Percentiles rank a stretch among this genome's conserved stretches.
phyloP scores from a whole-genome alignment of 2,113 vertebrate species.

The Silurus meridionalis region DNA sequence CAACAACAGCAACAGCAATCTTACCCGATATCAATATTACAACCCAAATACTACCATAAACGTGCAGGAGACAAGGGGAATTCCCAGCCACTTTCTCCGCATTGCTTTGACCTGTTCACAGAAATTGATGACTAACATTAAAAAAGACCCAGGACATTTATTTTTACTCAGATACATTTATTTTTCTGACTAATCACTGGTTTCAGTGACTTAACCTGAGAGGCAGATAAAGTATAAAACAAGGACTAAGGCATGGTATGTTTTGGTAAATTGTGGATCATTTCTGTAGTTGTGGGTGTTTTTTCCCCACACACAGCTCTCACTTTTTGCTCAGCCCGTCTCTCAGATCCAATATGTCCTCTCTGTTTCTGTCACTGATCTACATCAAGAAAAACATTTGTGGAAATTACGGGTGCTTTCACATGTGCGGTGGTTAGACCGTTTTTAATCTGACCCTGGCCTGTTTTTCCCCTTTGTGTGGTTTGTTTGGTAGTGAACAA shows the following conservation, averaged over 20 bases:
- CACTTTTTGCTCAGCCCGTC: slow-evolving; percentile 37
- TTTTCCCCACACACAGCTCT: slow-evolving; percentile 26
- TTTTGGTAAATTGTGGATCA: slow-evolving; percentile 21
- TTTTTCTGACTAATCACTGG: slow-evolving; percentile 26
- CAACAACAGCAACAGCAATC: neutral
- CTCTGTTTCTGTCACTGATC: slow-evolving; percentile 25
- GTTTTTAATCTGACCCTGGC: too few species aligned
- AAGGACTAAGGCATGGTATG: neutral
- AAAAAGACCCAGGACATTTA: slow-evolving; percentile 9
- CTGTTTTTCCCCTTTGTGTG: neutral
- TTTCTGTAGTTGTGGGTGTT: slow-evolving; percentile 23
- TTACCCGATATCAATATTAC: neutral
- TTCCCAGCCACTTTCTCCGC: slow-evolving; percentile 33
- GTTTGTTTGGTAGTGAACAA: neutral
- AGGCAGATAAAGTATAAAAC: slow-evolving; percentile 19
- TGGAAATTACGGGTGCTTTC: neutral
- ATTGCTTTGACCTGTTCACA: slow-evolving; percentile 30
- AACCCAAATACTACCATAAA: neutral
- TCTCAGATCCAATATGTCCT: slow-evolving; percentile 40
- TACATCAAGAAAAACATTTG: neutral
- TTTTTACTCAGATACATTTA: slow-evolving; percentile 29
- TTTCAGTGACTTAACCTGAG: slow-evolving; percentile 36
- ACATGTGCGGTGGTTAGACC: neutral
- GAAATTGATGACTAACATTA: slow-evolving; percentile 37
- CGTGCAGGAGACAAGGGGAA: slow-evolving; percentile 20